Evolutionary conservation across 2,113 vertebrate species (phyloP).

Genomic region (Channa argus): DNA sequence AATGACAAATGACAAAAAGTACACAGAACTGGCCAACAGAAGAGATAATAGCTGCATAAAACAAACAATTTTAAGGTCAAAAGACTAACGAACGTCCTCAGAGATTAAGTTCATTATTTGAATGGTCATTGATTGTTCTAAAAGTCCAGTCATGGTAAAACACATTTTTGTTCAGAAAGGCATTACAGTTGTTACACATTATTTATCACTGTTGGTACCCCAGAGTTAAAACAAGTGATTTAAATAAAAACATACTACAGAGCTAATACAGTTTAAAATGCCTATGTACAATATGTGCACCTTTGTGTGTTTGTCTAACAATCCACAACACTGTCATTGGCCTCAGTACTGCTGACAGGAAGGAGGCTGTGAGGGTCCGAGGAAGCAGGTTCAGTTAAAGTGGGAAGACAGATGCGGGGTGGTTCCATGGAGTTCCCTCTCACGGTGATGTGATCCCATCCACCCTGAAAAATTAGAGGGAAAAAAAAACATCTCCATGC

Average conservation of each 20-base stretch:
- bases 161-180: no score
- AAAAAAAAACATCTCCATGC: neutral
- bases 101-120: neutral
- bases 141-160: neutral
- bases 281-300: neutral
- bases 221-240: no score
- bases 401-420: constrained; percentile 58
- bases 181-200: no score
- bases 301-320: constrained; percentile 67
- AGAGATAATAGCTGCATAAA: neutral
- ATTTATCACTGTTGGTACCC: no score
- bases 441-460: constrained; percentile 94
- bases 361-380: constrained; percentile 23
- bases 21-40: neutral
- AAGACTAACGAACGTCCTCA: neutral
- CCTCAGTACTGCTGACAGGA: constrained; percentile 62
- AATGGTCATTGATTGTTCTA: neutral
- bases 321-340: constrained; percentile 68
- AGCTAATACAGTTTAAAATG: neutral
- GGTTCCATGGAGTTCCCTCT: constrained; percentile 88
- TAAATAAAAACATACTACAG: no score
- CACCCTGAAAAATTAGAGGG: constrained; percentile 84
- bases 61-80: neutral
- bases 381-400: constrained; percentile 43
- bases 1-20: neutral